Base-by-base conservation (phyloP, 2,888 invertebrate species). In the Amblyteles armatorius region DNA sequence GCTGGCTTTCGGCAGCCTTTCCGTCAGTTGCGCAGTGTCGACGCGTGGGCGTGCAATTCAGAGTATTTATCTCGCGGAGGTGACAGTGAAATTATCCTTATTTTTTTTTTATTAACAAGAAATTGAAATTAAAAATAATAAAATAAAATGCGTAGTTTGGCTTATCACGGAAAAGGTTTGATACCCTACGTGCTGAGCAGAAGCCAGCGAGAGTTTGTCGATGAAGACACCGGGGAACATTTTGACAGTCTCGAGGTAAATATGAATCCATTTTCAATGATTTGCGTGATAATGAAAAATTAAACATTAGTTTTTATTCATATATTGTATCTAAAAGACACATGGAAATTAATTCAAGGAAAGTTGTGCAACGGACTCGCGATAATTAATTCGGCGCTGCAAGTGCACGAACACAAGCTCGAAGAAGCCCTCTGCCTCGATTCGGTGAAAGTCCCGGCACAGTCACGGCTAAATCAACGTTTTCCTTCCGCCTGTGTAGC, bases 181-280 rank as follows among this genome's bases (percentile, higher is more conserved):
- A 60, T 88, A 36, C 78, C 87, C 11, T 74, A 85, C 79, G 84
- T 89, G 82, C 52, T 82, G 29, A 79, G 86, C 82, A 88, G 79
- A 65, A 85, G 80, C 65, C 88, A 69, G 19, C 77, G 69, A 44
- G 79, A 68, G 4, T 71, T 76, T 29, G 84, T 81, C 26, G 83
- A 68, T 55, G 73, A 79, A 52, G 69, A 79, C 7, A 22, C 69
- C 13, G 86, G 81, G 26, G 84, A 48, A 33, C 68, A 74, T 79
- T 22, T 82, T 40, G 89, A 90, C 81, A 88, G 88, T 40, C 87
- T 90, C 67, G 81, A 88, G 89, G 90, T 90, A 87, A 83, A 77
- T 76, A 26, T 40, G 16, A 29, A 26, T 19, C 6, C 16, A 36
- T 52, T 16, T 52, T 22, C 9, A 67, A 19, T 22, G 13, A 36